A percentile compares a stretch with the other conserved stretches of the same genome.
Conservation (phyloP, 2,113 vertebrate genomes). For the Osmerus mordax region DNA sequence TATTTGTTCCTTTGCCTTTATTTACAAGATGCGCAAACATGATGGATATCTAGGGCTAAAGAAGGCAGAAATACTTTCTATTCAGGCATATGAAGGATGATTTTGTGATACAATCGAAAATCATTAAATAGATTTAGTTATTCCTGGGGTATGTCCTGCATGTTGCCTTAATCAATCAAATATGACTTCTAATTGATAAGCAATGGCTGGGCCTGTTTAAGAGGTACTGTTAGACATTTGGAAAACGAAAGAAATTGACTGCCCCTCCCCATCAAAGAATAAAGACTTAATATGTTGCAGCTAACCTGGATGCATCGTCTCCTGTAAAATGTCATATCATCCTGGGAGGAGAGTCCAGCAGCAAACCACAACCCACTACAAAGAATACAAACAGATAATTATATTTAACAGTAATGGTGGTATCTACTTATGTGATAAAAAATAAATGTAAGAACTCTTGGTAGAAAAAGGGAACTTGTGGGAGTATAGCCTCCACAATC, state of each 20-base stretch:
- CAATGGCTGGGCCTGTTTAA: background rate
- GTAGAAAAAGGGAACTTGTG: too few species aligned
- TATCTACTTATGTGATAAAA: slow-evolving; percentile 27
- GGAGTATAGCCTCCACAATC: too few species aligned
- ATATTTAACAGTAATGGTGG: slow-evolving; percentile 35
- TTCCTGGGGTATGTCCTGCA: too few species aligned
- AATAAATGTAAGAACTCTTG: too few species aligned
- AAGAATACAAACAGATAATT: slow-evolving; percentile 65
- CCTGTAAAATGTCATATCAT: slow-evolving; percentile 93
- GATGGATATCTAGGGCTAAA: too few species aligned
- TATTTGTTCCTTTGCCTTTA: too few species aligned
- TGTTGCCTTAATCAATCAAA: too few species aligned
- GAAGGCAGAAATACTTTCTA: too few species aligned
- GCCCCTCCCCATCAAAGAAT: slow-evolving; percentile 46
- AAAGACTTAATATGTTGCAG: slow-evolving; percentile 52
- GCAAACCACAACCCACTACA: slow-evolving; percentile 84
- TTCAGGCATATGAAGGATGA: too few species aligned
- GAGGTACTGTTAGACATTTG: background rate
- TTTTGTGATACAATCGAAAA: too few species aligned
- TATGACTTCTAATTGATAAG: background rate
- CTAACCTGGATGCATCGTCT: slow-evolving; percentile 95
- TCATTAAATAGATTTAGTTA: too few species aligned
- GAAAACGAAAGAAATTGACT: slow-evolving; percentile 29
- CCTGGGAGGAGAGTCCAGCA: slow-evolving; percentile 87
- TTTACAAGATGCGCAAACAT: too few species aligned